Percentiles rank a stretch among this genome's conserved stretches.
phyloP scores from a whole-genome alignment of 1,140 invertebrate genomes.

The Drosophila baimaii region DNA sequence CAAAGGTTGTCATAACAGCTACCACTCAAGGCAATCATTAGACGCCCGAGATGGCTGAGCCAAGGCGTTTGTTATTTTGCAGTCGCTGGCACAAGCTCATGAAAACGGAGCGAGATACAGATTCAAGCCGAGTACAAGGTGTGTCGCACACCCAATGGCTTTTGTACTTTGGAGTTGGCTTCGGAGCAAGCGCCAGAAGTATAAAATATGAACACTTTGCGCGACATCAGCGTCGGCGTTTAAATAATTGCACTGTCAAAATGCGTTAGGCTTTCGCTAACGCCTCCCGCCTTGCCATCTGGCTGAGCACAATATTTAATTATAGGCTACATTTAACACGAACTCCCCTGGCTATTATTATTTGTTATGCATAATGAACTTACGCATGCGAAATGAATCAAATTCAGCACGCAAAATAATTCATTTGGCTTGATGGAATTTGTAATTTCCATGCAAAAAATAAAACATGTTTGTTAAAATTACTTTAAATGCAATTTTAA shows the following conservation, averaged over 20 bases:
- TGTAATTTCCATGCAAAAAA: slow-evolving; percentile 25
- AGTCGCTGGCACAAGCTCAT: slow-evolving; percentile 3
- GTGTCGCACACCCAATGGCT: slow-evolving; percentile 33
- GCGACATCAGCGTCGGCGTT: slow-evolving; percentile 46
- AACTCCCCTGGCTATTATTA: slow-evolving; percentile 44
- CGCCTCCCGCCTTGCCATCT: slow-evolving; percentile 1
- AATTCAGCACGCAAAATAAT: slow-evolving; percentile 70
- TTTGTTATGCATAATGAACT: slow-evolving; percentile 70
- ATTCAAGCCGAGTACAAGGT: slow-evolving; percentile 27
- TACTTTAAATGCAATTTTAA: slow-evolving; percentile 68
- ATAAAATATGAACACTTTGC: slow-evolving; percentile 48
- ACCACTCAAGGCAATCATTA: slow-evolving; percentile 28
- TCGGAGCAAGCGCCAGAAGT: slow-evolving; percentile 23
- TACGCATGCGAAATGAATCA: slow-evolving; percentile 71
- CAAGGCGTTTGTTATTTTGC: slow-evolving; percentile 32
- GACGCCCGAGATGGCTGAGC: slow-evolving; percentile 17
- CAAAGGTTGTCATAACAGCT: slow-evolving; percentile 43
- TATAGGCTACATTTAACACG: slow-evolving; percentile 73
- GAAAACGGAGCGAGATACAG: slow-evolving; percentile 17
- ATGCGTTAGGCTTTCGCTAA: slow-evolving; percentile 51
- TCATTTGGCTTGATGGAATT: slow-evolving; percentile 68
- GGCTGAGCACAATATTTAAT: slow-evolving; percentile 57
- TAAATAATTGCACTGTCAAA: slow-evolving; percentile 65
- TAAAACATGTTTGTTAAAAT: slow-evolving; percentile 22
- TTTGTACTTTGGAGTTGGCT: slow-evolving; percentile 13